Percentiles rank a stretch among this genome's conserved stretches.
These are phyloP conservation scores for Oncorhynchus masou DNA, from an alignment of 2,113 vertebrate genomes.

Conservation along the genomic window DNA sequence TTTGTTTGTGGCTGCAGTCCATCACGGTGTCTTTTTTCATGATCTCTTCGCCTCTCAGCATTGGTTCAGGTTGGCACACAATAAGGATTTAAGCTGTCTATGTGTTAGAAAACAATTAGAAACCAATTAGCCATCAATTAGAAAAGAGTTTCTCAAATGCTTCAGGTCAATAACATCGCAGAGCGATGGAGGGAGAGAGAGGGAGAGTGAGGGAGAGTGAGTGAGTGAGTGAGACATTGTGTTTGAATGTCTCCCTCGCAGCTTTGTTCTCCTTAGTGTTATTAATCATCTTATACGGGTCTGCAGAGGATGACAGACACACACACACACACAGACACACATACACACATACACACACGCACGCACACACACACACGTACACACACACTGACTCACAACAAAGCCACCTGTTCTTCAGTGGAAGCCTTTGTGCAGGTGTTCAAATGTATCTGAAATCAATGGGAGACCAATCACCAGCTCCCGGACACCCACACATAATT, in stretches of 20 bases:
- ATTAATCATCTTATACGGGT: neutral
- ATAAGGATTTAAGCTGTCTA: conserved; percentile 3
- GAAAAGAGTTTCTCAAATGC: neutral
- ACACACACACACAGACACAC: neutral
- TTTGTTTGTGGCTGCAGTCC: neutral
- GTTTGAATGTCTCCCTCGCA: neutral
- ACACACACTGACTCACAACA: conserved; percentile 9
- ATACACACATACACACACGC: neutral
- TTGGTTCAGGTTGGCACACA: neutral
- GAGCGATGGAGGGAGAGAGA: neutral
- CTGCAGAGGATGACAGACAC: neutral
- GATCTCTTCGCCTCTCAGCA: neutral
- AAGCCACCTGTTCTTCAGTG: neutral
- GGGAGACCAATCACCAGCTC: neutral
- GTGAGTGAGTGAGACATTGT: neutral
- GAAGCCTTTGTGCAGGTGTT: conserved; percentile 13
- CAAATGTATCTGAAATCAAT: conserved; percentile 16
- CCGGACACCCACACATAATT: neutral
- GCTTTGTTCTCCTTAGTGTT: neutral
- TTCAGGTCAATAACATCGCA: conserved; percentile 3
- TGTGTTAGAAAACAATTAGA: conserved; percentile 10
- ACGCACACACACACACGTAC: neutral
- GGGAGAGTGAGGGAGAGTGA: no score
- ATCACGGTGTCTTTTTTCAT: neutral
- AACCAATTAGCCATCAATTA: conserved; percentile 17